phyloP scores from a whole-genome alignment of 2,113 vertebrate genomes.

The Bos indicus region DNA sequence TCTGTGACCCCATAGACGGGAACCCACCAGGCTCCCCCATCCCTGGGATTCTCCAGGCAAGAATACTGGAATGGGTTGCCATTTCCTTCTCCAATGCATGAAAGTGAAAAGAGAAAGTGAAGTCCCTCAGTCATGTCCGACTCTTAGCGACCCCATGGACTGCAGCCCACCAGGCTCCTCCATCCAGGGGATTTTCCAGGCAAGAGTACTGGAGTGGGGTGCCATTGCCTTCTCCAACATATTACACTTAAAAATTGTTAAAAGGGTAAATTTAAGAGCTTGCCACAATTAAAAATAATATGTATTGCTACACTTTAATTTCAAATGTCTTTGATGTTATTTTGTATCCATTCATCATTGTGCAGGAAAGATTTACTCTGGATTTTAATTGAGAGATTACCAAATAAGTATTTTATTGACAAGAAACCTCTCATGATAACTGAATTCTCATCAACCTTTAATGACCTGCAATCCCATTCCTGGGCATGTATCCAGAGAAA shows the following conservation, averaged over 20 bases:
- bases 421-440: not conserved
- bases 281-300: not conserved
- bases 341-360: not conserved
- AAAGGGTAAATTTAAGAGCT: not conserved
- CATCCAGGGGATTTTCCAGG: no score
- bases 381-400: not conserved
- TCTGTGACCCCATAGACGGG: no score
- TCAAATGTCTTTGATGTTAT: not conserved
- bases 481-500: not conserved
- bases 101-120: no score
- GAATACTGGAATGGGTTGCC: no score
- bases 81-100: no score
- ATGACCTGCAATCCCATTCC: not conserved
- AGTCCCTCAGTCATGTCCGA: no score
- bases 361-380: not conserved
- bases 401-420: not conserved
- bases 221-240: no score
- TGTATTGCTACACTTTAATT: not conserved
- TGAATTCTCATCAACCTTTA: not conserved
- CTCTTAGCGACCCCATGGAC: no score
- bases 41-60: no score
- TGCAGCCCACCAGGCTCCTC: no score
- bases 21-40: no score
- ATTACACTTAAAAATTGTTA: not conserved
- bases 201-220: no score